Conservation (phyloP, 2,888 invertebrate species). For the Cantharis flavilabris region DNA sequence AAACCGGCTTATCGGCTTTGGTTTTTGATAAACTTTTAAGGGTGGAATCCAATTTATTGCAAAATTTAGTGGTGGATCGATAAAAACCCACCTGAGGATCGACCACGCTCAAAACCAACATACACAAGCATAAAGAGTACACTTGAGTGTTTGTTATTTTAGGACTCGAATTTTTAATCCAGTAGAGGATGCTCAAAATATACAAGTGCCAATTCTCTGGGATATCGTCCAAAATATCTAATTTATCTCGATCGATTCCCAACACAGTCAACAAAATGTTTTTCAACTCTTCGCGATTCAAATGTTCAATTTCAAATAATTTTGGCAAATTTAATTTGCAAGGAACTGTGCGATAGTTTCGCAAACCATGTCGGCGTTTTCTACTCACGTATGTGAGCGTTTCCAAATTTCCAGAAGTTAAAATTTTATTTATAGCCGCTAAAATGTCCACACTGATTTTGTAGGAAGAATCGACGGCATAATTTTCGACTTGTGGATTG, state of each 20-base stretch:
- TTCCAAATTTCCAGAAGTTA: slow-evolving; percentile 36
- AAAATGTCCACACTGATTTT: slow-evolving; percentile 66
- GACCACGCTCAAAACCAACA: slow-evolving; percentile 62
- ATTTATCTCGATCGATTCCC: slow-evolving; percentile 53
- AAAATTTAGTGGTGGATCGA: slow-evolving; percentile 57
- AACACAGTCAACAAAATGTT: slow-evolving; percentile 59
- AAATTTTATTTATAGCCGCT: slow-evolving; percentile 60
- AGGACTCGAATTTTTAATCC: slow-evolving; percentile 57
- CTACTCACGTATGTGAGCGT: slow-evolving; percentile 47
- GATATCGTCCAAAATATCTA: slow-evolving; percentile 53
- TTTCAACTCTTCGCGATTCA: slow-evolving; percentile 42
- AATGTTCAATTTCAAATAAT: slow-evolving; percentile 46
- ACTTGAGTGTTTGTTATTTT: slow-evolving; percentile 56
- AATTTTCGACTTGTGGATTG: slow-evolving; percentile 75
- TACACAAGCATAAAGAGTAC: slow-evolving; percentile 63
- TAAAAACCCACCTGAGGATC: slow-evolving; percentile 63
- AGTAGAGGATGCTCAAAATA: slow-evolving; percentile 64
- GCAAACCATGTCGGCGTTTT: slow-evolving; percentile 36
- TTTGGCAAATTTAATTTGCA: slow-evolving; percentile 44
- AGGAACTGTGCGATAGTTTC: slow-evolving; percentile 21
- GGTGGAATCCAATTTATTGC: slow-evolving; percentile 55
- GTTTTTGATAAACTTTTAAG: slow-evolving; percentile 38
- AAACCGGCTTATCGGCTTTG: slow-evolving; percentile 24
- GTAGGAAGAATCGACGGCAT: slow-evolving; percentile 63
- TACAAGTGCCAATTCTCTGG: slow-evolving; percentile 65